phyloP scores from a whole-genome alignment of 2,113 vertebrate genomes.

The Dromaius novaehollandiae region DNA sequence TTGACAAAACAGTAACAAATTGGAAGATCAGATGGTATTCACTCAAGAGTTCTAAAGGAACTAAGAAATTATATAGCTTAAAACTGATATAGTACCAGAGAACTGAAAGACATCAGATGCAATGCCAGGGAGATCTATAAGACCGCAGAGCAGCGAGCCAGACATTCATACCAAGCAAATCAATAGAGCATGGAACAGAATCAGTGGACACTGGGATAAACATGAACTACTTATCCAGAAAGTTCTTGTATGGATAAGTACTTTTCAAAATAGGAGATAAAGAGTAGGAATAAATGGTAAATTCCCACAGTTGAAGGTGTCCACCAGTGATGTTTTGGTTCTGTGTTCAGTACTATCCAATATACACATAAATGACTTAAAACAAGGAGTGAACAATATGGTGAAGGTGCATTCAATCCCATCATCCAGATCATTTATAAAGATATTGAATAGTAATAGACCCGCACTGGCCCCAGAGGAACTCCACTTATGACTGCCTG shows the following conservation, averaged over 20 bases:
- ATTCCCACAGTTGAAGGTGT: neutral
- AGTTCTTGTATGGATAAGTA: neutral
- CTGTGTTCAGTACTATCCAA: neutral
- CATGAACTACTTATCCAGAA: neutral
- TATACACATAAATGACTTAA: neutral
- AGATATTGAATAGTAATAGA: too few species aligned
- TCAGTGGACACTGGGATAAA: neutral
- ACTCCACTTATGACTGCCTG: too few species aligned
- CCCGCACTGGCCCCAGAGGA: too few species aligned
- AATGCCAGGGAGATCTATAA: neutral
- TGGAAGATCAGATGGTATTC: constrained; percentile 5
- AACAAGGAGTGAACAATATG: neutral
- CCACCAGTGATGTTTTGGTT: neutral
- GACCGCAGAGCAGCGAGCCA: neutral
- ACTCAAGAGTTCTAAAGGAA: neutral
- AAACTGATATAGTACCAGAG: neutral
- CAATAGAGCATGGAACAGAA: neutral
- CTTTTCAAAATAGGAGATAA: neutral
- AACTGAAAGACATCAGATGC: neutral
- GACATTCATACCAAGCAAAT: neutral
- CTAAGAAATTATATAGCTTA: neutral
- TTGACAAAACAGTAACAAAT: neutral
- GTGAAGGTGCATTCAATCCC: neutral
- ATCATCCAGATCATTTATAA: too few species aligned
- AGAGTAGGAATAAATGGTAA: neutral